Conservation (phyloP, 2,113 vertebrate genomes). For the Alligator sinensis region DNA sequence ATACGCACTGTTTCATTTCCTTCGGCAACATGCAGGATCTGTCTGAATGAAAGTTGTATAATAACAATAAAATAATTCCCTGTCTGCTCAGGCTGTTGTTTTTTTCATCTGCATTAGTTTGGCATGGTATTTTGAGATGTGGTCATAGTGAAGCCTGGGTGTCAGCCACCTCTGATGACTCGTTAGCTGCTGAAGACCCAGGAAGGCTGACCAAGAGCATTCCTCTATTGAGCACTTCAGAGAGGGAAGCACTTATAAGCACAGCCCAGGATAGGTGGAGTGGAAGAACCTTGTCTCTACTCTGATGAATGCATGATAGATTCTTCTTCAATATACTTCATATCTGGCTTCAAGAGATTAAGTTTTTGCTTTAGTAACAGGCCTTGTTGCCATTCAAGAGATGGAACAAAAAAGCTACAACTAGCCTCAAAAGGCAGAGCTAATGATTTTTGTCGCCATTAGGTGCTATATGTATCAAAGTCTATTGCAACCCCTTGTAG, state of each 20-base stretch:
- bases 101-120: neutral
- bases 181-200: neutral
- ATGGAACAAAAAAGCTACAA: neutral
- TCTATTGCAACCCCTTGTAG: neutral
- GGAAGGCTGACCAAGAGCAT: neutral
- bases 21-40: too few species aligned
- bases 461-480: neutral
- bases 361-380: accelerated
- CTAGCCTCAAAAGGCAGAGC: neutral
- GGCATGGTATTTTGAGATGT: neutral
- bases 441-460: neutral
- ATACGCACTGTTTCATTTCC: too few species aligned
- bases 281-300: neutral
- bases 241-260: neutral
- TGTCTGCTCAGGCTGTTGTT: neutral
- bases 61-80: neutral
- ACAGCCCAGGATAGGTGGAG: neutral
- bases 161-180: neutral
- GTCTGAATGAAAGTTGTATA: too few species aligned
- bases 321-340: neutral
- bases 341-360: neutral
- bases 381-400: neutral
- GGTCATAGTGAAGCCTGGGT: neutral
- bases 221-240: neutral
- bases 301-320: neutral